Percentiles rank a stretch among this genome's conserved stretches.
phyloP scores from a whole-genome alignment of 2,113 vertebrate genomes.

The Chaetops frenatus region DNA sequence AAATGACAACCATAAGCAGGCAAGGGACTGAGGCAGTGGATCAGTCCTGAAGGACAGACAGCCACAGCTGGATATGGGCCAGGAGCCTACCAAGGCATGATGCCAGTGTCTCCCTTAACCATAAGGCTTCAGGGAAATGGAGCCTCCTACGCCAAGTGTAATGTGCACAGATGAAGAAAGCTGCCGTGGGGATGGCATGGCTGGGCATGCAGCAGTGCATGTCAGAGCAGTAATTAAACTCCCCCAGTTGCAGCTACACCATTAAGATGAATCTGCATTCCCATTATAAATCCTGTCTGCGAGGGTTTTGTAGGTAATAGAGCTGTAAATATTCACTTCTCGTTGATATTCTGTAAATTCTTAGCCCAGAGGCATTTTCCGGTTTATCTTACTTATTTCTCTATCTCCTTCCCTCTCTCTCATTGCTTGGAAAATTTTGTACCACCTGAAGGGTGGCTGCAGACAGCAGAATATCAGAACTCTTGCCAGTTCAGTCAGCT shows the following conservation, averaged over 20 bases:
- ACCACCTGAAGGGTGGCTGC: neutral
- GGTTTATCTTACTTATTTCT: neutral
- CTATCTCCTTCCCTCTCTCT: neutral
- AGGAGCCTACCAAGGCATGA: neutral
- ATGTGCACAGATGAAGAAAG: neutral
- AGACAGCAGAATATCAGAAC: neutral
- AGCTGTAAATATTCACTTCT: neutral
- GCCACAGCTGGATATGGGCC: neutral
- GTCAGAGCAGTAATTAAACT: conserved; percentile 26
- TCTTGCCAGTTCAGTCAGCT: neutral
- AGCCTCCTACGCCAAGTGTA: conserved; percentile 7
- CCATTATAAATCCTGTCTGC: neutral
- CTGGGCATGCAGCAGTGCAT: conserved; percentile 20
- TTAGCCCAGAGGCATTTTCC: neutral
- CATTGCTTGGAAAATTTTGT: neutral
- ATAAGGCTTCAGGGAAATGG: conserved; percentile 5
- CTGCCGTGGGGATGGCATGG: neutral
- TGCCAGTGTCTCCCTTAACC: neutral
- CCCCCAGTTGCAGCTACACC: neutral
- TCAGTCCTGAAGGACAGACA: neutral
- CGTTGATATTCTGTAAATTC: neutral
- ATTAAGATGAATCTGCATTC: neutral
- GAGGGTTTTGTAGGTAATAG: neutral
- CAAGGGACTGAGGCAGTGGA: neutral
- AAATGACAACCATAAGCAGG: neutral